These are phyloP conservation scores for Trachymyrmex cornetzi DNA, from an alignment of 1,140 invertebrate species.

Conservation along the genomic window DNA sequence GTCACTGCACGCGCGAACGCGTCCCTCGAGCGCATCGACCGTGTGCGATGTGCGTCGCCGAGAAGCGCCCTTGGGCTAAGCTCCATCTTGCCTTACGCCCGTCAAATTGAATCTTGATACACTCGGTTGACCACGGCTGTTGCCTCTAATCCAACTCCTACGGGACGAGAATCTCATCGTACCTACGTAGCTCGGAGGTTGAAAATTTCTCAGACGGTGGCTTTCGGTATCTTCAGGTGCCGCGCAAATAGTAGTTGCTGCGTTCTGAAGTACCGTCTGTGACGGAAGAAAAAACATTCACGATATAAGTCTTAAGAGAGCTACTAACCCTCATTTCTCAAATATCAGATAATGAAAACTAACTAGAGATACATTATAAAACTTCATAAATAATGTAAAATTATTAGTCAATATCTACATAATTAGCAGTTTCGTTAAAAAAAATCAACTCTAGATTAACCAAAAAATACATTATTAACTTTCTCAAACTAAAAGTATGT, in stretches of 20 bases:
- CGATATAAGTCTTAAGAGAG: neutral
- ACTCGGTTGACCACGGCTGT: conserved; percentile 41
- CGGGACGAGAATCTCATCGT: conserved; percentile 35
- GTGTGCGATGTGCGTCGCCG: neutral
- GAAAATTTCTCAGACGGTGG: conserved; percentile 19
- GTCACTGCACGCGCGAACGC: conserved; percentile 53
- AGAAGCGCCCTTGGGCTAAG: conserved; percentile 37
- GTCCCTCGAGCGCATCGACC: conserved; percentile 45
- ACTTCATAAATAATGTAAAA: neutral
- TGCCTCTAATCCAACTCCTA: conserved; percentile 23
- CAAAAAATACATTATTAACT: neutral
- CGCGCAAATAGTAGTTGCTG: neutral
- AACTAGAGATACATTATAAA: neutral
- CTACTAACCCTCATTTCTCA: neutral
- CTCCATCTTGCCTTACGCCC: conserved; percentile 17
- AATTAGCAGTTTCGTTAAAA: neutral
- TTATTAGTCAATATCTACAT: neutral
- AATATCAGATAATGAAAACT: conserved; percentile 1
- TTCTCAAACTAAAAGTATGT: too few relatives aligned
- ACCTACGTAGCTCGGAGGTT: neutral
- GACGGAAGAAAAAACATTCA: neutral
- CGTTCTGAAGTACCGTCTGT: neutral
- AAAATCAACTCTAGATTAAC: neutral
- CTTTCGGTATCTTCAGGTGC: conserved; percentile 11
- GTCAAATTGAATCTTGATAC: conserved; percentile 73